Base-by-base conservation (phyloP, 2,888 invertebrate genomes). In the Hirtodrosophila histrioides region DNA sequence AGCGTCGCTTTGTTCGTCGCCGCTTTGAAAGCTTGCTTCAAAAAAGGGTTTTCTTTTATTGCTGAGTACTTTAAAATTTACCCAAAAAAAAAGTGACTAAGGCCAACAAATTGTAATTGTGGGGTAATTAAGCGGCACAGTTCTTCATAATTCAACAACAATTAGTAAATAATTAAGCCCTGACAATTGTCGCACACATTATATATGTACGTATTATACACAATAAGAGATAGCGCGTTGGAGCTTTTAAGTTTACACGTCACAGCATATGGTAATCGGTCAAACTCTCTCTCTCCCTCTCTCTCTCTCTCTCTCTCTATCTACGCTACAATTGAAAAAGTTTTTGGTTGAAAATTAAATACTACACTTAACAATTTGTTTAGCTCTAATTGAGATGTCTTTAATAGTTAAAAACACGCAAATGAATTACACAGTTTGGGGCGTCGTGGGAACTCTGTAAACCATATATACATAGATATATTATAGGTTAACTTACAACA, bases 91-190 rank as follows among this genome's bases (percentile, higher is more conserved):
- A 48, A 62, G 9, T 24, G 45, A 2, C 17, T 40, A 43, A 60
- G 43, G 58, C 56, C 24, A 48, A 60, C 68, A 69, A 73, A 75
- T 75, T 79, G 54, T 78, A 75, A 74, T 79, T 67, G 65, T 55
- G 64, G 73, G 55, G 69, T 78, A 86, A 85, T 85, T 82, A 84
- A 58, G 56, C 66, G 69, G 60, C 69, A 63, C 36, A 76, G 77
- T 77, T 86, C 79, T 70, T 79, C 69, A 71, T 75, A 81, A 81
- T 81, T 81, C 83, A 84, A 80, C 53, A 80, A 83, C 86, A 80
- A 83, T 83, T 83, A 86, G 83, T 80, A 66, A 86, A 83, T 86
- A 84, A 86, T 84, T 76, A 86, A 81, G 46, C 58, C 68, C 50
- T 76, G 65, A 73, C 86, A 75, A 83, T 78, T 80, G 80, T 73